Evolutionary conservation across 2,113 vertebrate genomes (phyloP).

Genomic region (Pteropus alecto): DNA sequence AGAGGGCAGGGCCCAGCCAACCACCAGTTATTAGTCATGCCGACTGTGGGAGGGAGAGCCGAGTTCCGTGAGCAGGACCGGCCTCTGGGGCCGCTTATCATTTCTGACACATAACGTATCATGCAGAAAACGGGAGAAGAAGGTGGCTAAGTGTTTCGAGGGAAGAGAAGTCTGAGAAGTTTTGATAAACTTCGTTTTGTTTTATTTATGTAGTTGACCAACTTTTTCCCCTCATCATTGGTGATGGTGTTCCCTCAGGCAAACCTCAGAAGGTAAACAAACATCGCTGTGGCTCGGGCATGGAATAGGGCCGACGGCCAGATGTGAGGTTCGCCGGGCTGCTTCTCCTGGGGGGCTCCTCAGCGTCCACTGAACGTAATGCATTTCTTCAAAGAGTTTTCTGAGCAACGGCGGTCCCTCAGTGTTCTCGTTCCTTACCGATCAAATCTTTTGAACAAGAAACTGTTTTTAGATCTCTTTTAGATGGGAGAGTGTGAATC

Average conservation of each 20-base stretch:
- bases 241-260: accelerated
- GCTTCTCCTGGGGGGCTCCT: background rate
- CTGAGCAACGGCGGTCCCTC: no score
- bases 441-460: background rate
- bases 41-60: accelerated
- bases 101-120: background rate
- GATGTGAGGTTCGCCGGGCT: accelerated
- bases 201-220: background rate
- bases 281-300: accelerated
- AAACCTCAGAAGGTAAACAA: background rate
- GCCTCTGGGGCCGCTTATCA: accelerated
- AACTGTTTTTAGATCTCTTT: background rate
- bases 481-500: background rate
- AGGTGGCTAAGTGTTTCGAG: background rate
- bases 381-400: no score
- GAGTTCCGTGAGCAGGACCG: accelerated
- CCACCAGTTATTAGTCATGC: accelerated
- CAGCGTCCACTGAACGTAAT: no score
- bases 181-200: background rate
- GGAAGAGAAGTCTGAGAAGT: background rate
- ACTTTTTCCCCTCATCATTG: background rate
- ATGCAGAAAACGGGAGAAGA: background rate
- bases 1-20: accelerated
- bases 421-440: background rate
- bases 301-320: accelerated